These are phyloP conservation scores for Athene noctua DNA, from an alignment of 2,113 vertebrate species.

Conservation along the genomic window DNA sequence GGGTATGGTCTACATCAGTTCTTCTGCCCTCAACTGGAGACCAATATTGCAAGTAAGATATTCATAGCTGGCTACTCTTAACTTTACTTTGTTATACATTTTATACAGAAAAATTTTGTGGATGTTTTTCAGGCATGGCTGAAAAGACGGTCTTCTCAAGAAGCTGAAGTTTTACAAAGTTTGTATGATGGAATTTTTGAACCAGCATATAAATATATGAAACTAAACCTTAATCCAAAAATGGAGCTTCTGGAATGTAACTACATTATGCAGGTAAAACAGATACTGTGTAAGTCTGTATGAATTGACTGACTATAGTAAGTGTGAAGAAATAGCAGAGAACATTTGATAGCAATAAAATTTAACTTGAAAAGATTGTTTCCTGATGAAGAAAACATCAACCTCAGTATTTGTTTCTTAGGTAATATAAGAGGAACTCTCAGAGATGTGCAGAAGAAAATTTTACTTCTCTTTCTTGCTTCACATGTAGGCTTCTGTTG, in stretches of 20 bases:
- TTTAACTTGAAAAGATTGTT: not conserved
- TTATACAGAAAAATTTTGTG: not conserved
- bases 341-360: not conserved
- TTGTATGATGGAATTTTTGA: conserved; percentile 79
- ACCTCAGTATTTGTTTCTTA: not conserved
- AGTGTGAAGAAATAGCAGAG: not conserved
- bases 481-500: not conserved
- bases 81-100: not conserved
- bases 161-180: conserved; percentile 71
- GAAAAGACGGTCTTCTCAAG: conserved; percentile 73
- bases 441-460: not conserved
- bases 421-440: not conserved
- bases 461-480: not conserved
- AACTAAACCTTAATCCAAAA: conserved; percentile 73
- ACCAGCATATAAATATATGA: conserved; percentile 69
- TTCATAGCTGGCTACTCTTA: not conserved
- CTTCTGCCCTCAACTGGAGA: conserved; percentile 77
- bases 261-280: conserved; percentile 77
- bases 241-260: conserved; percentile 82
- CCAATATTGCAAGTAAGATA: conserved; percentile 74
- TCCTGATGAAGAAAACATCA: not conserved
- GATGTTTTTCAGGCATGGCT: conserved; percentile 80
- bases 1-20: conserved; percentile 83
- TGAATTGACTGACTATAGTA: not conserved
- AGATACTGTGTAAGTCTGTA: not conserved